Conservation (phyloP, 1,140 invertebrate species). For the Trissolcus basalis region DNA sequence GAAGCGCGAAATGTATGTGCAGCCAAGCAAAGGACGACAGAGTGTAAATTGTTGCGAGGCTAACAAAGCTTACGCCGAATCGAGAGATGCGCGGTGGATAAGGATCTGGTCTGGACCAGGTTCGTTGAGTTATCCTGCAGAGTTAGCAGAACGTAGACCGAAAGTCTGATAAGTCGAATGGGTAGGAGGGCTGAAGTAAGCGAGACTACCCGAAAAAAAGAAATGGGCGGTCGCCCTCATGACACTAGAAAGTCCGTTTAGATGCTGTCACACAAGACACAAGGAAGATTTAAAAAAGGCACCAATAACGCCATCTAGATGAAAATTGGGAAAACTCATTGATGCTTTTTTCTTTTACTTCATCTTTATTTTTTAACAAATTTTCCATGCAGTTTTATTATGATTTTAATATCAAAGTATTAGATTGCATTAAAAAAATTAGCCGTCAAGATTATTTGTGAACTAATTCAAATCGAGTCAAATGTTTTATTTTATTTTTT, state of each 20-base stretch:
- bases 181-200: conserved; percentile 26
- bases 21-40: conserved; percentile 46
- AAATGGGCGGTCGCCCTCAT: conserved; percentile 63
- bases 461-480: too few species aligned
- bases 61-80: conserved; percentile 48
- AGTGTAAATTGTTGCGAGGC: conserved; percentile 66
- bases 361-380: too few species aligned
- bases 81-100: conserved; percentile 57
- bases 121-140: conserved; percentile 30
- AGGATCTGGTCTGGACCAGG: conserved; percentile 44
- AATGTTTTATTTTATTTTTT: too few species aligned
- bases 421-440: too few species aligned
- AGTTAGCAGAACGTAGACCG: conserved; percentile 19
- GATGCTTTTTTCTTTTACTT: too few species aligned
- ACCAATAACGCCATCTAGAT: conserved; percentile 72
- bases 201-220: conserved; percentile 28
- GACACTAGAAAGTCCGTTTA: conserved; percentile 54
- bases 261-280: conserved; percentile 36
- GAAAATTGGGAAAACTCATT: conserved; percentile 13
- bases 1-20: conserved; percentile 40
- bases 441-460: too few species aligned
- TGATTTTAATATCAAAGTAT: too few species aligned
- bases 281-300: conserved; percentile 58
- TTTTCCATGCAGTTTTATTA: too few species aligned
- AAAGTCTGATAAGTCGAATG: conserved; percentile 11